Base-by-base conservation (phyloP, 2,113 vertebrate genomes). In the Megaceryle maxima region DNA sequence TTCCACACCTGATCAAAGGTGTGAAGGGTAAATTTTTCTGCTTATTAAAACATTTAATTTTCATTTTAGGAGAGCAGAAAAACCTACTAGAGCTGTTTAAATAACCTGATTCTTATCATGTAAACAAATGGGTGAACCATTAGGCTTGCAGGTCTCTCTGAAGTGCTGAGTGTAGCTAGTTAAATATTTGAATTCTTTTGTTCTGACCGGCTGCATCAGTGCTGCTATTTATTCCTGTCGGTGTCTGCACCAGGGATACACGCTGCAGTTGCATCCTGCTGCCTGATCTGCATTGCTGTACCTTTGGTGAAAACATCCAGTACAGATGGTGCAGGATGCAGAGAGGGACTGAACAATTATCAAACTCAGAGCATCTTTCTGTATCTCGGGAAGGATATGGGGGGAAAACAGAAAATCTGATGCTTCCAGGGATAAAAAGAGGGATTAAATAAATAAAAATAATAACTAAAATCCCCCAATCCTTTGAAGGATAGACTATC, bases 281-380 rank as follows among this genome's bases (percentile, higher is more conserved):
- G 95, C 93, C 90, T 97, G 41, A 81, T 63, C 93, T 88, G 82
- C 93, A 95, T 35, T 93, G 93, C 91, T 16, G 46, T 17, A 37
- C 39, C 72, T 51, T 28, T 78, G 53, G 69, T 1, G 0, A 56
- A 75, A 64, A 68, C 1, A 44, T 0, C 33, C 93, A 78, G 66
- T 21, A 4, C 10, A 5, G 28, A 0, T 3, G 56, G 5, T 3
- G 35, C 39, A 37, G 79, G 68, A 53, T 28, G 87, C 87, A 94
- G 56, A 41, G 48, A 63, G 67, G 37, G 29, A 55, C 50, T 17
- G 55, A 91, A 53, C 16, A 29, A 5, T 5, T 13, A 9, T 0
- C 51, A 12, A 53, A 41, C 37, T 20, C 56, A 68, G 33, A 70
- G 29, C 56, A 79, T 48, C 74, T 33, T 59, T 50, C 33, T 48